phyloP scores from a whole-genome alignment of 2,888 invertebrate species.

The Xylophagus ater region DNA sequence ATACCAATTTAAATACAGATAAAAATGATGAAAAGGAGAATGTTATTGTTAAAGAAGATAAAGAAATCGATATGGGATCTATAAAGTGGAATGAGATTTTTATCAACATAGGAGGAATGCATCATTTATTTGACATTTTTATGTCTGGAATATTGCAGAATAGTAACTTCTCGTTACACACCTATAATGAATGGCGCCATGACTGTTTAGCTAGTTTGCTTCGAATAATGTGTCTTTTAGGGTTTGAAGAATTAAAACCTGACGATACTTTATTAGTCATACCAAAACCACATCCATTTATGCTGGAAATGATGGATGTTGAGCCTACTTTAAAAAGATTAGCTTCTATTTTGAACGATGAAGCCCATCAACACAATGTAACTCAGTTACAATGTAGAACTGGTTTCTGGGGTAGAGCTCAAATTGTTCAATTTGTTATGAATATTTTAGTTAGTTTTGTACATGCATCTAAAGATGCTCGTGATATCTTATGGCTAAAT shows the following conservation, averaged over 20 bases:
- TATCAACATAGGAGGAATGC: slow-evolving; percentile 75
- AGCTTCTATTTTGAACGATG: slow-evolving; percentile 79
- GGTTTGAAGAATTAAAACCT: slow-evolving; percentile 48
- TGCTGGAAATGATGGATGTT: slow-evolving; percentile 76
- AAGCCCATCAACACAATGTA: slow-evolving; percentile 47
- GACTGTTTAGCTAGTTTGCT: slow-evolving; percentile 82
- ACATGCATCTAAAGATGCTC: slow-evolving; percentile 71
- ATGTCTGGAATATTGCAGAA: slow-evolving; percentile 74
- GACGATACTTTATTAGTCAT: slow-evolving; percentile 50
- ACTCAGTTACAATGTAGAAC: slow-evolving; percentile 72
- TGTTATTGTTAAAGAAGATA: background rate
- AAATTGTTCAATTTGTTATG: slow-evolving; percentile 87
- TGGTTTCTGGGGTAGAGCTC: slow-evolving; percentile 86
- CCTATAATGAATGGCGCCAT: slow-evolving; percentile 73
- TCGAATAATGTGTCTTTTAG: slow-evolving; percentile 76
- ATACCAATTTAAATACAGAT: slow-evolving; percentile 9
- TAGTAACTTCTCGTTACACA: slow-evolving; percentile 52
- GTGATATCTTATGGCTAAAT: slow-evolving; percentile 63
- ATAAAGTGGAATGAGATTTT: slow-evolving; percentile 64
- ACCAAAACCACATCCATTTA: slow-evolving; percentile 43
- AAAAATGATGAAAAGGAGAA: slow-evolving; percentile 17
- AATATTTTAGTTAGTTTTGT: slow-evolving; percentile 87
- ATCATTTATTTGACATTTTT: slow-evolving; percentile 83
- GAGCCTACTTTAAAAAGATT: slow-evolving; percentile 72
- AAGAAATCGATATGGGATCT: slow-evolving; percentile 13